These are phyloP conservation scores for Coenonympha arcania DNA, from an alignment of 2,888 invertebrate species.

Conservation along the genomic window DNA sequence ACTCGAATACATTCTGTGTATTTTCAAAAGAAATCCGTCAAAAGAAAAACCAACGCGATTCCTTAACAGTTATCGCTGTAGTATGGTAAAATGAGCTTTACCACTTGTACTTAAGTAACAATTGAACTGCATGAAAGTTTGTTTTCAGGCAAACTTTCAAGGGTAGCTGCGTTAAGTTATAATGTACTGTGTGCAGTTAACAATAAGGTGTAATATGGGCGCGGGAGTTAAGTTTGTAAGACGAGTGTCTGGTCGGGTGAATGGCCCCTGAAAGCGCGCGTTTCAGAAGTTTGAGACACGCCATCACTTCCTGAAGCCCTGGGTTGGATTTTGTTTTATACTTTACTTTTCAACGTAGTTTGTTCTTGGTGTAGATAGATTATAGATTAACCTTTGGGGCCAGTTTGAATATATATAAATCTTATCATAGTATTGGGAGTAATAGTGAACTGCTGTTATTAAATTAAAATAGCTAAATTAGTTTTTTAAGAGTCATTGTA, in stretches of 20 bases:
- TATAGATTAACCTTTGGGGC: not conserved
- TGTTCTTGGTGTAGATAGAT: not conserved
- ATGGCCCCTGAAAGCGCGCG: constrained; percentile 59
- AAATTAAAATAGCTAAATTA: no score
- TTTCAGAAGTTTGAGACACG: constrained; percentile 61
- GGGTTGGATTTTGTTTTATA: constrained; percentile 41
- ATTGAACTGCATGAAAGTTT: constrained; percentile 14
- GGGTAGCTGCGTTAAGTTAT: constrained; percentile 20
- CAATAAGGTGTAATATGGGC: constrained; percentile 29
- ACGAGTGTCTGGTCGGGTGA: constrained; percentile 49
- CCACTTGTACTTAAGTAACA: constrained; percentile 16
- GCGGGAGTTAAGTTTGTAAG: constrained; percentile 31
- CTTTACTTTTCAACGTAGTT: constrained; percentile 16
- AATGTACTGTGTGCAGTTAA: constrained; percentile 35
- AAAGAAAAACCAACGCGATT: constrained; percentile 40
- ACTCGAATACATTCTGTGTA: constrained; percentile 34
- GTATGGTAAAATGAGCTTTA: constrained; percentile 24
- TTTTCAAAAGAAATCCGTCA: constrained; percentile 44
- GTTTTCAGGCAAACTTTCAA: constrained; percentile 28
- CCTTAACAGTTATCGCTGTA: constrained; percentile 13
- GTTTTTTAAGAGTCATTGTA: no score
- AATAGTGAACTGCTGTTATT: no score
- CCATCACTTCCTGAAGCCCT: constrained; percentile 52
- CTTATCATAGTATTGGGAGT: no score
- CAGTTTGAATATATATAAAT: not conserved